A percentile compares a stretch with the other conserved stretches of the same genome.
Conservation (phyloP, 2,797 vertebrate genomes). For the Garrulus glandarius region DNA sequence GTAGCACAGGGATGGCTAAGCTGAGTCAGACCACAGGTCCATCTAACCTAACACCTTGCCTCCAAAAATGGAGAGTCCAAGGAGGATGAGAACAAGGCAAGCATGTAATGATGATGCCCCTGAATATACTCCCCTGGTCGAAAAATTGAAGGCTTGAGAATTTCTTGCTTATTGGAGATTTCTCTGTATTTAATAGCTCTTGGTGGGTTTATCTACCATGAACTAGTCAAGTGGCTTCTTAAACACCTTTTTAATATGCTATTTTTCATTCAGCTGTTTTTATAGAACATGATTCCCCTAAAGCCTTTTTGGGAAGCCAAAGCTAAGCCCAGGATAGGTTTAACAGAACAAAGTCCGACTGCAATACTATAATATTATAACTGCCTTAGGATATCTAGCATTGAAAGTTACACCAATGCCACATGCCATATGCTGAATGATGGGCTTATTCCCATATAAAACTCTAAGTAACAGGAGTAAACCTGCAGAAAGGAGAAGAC, state of each 20-base stretch:
- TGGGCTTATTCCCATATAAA: background rate
- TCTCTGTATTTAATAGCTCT: background rate
- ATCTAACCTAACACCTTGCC: background rate
- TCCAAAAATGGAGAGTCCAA: background rate
- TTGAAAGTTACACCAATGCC: background rate
- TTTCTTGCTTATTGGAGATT: background rate
- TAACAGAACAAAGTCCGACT: background rate
- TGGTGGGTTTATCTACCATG: background rate
- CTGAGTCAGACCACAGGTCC: background rate
- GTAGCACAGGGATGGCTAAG: background rate
- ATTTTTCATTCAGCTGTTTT: background rate
- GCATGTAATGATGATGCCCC: background rate
- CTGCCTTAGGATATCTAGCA: background rate
- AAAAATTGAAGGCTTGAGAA: background rate
- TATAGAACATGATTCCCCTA: background rate
- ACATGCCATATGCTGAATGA: background rate
- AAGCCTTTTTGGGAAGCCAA: background rate
- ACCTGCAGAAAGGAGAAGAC: background rate
- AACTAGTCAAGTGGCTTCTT: background rate
- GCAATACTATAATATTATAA: background rate
- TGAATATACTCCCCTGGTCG: background rate
- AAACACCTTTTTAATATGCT: background rate
- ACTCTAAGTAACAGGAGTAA: background rate
- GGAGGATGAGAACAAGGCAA: background rate
- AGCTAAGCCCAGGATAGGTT: background rate